Evolutionary conservation across 2,797 vertebrate species (phyloP), one percentile per base, ranked within the genome.

Genomic region (Cynodonichthys magdalenae): DNA sequence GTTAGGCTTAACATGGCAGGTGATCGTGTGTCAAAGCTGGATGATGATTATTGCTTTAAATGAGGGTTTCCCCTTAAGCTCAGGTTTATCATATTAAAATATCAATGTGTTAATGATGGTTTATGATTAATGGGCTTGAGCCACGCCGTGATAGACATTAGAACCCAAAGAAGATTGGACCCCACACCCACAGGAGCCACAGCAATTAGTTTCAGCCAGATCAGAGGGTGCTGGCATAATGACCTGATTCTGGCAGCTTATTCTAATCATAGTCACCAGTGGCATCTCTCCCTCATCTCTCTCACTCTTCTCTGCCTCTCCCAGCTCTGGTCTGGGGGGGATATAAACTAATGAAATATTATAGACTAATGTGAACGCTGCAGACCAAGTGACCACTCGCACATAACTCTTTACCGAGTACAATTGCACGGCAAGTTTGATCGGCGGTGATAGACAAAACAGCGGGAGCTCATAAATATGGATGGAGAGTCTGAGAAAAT

Each of bases 381-480:
- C 53, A 64, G 85, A 71, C 69, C 51, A 63, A 87, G 82, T 92
- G 91, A 92, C 89, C 90, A 89, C 90, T 92, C 90, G 72, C 88
- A 90, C 53, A 62, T 76, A 85, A 75, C 75, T 89, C 89, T 90
- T 92, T 93, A 85, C 94, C 86, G 89, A 94, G 93, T 90, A 94
- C 84, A 93, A 95, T 93, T 93, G 93, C 89, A 92, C 86, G 88
- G 90, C 93, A 94, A 94, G 92, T 95, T 93, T 95, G 95, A 93
- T 96, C 89, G 90, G 93, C 90, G 86, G 94, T 96, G 96, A 96
- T 95, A 96, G 96, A 96, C 95, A 95, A 94, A 96, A 95, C 96
- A 98, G 96, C 95, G 94, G 95, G 95, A 89, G 93, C 92, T 95
- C 94, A 96, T 96, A 96, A 96, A 98, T 97, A 97, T 97, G 95